A percentile compares a stretch with the other conserved stretches of the same genome.
These are phyloP conservation scores for Chloropsis cyanopogon DNA, from an alignment of 2,113 vertebrate species.

Conservation along the genomic window DNA sequence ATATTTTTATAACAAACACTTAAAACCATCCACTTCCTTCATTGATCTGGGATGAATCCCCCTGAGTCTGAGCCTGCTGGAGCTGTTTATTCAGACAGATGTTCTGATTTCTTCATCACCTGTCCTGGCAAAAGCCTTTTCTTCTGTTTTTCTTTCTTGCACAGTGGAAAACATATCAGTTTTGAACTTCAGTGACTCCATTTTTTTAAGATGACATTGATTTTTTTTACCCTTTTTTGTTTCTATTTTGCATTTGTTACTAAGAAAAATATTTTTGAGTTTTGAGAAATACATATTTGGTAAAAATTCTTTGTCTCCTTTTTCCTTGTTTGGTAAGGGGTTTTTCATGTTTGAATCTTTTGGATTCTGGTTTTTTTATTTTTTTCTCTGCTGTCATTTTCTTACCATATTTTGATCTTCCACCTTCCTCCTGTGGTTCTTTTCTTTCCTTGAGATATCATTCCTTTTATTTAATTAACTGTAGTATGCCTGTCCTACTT, in stretches of 20 bases:
- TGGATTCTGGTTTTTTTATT: background rate
- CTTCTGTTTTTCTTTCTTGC: constrained; percentile 1
- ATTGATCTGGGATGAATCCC: background rate
- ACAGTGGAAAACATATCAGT: constrained; percentile 19
- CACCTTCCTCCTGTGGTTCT: background rate
- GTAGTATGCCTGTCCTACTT: background rate
- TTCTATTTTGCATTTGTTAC: background rate
- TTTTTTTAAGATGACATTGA: background rate
- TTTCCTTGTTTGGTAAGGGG: background rate
- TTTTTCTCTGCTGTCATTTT: background rate
- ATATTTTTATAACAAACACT: background rate
- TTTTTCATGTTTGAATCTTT: background rate
- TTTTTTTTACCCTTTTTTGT: background rate
- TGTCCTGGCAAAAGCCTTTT: constrained; percentile 17
- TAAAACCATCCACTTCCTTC: background rate
- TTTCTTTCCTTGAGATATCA: background rate
- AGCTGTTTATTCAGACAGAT: constrained; percentile 35
- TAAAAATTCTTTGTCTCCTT: background rate
- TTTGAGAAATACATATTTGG: background rate
- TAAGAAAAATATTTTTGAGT: background rate
- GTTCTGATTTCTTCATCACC: constrained; percentile 44
- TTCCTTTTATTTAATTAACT: background rate
- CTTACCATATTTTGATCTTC: background rate
- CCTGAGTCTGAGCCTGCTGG: background rate
- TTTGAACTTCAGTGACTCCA: background rate